Evolutionary conservation across 2,888 invertebrate species (phyloP).

Genomic region (Stenurella melanura): DNA sequence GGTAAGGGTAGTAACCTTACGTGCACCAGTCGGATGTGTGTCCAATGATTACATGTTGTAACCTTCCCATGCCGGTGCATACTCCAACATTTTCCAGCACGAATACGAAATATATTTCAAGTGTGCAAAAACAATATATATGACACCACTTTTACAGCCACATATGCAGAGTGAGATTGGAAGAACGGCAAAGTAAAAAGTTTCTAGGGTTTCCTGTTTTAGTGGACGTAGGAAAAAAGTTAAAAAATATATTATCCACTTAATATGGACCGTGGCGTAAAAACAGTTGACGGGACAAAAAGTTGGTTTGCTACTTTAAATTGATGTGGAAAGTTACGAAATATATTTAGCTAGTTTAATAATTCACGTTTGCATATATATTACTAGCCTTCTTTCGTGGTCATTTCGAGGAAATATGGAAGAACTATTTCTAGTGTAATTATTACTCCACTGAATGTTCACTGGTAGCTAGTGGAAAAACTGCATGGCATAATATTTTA

Average conservation of each 20-base stretch:
- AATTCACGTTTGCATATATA: neutral
- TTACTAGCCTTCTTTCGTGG: neutral
- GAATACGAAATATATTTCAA: constrained; percentile 18
- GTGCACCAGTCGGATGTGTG: constrained; percentile 60
- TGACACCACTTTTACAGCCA: constrained; percentile 12
- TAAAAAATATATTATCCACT: constrained; percentile 6
- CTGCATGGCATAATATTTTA: too few relatives aligned
- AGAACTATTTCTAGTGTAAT: neutral
- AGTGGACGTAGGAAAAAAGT: constrained; percentile 7
- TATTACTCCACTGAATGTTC: neutral
- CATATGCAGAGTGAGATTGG: neutral
- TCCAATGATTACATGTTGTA: constrained; percentile 54
- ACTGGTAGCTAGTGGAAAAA: neutral
- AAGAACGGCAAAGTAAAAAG: neutral
- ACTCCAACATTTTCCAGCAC: constrained; percentile 16
- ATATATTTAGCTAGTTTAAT: neutral
- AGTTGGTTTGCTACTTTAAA: neutral
- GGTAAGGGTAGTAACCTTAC: constrained; percentile 68
- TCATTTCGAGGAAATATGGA: neutral
- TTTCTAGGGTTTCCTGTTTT: neutral
- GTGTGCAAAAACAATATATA: constrained; percentile 12
- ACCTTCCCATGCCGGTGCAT: constrained; percentile 30
- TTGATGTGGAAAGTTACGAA: constrained; percentile 2
- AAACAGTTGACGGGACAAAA: neutral
- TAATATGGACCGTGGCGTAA: neutral